Evolutionary conservation across 2,888 invertebrate genomes (phyloP).

Genomic region (Capitulum mitella): DNA sequence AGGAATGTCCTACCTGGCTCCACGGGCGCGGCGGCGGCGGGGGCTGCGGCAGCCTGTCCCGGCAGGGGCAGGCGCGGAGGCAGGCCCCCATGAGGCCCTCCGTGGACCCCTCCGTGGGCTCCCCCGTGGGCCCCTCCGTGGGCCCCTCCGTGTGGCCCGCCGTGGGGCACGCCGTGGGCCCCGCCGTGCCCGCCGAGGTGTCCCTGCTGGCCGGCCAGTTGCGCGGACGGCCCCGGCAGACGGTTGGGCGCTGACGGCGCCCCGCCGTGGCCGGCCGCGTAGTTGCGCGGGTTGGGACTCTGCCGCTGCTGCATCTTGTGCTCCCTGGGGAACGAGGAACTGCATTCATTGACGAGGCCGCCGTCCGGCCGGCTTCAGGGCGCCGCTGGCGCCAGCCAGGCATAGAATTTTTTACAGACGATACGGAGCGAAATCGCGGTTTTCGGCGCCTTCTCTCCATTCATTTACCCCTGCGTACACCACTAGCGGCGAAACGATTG

Average conservation of each 20-base stretch:
- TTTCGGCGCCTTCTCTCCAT: too few species aligned
- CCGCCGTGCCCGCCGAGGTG: background rate
- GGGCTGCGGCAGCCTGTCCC: background rate
- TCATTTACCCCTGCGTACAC: too few species aligned
- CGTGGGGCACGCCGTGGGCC: background rate
- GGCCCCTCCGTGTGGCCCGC: background rate
- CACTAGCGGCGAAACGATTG: too few species aligned
- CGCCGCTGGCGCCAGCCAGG: too few species aligned
- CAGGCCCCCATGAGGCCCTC: too few species aligned
- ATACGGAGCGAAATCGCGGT: too few species aligned
- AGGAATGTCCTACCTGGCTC: background rate
- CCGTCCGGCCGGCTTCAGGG: background rate
- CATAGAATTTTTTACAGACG: too few species aligned
- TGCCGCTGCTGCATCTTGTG: constrained; percentile 19
- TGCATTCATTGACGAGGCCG: background rate
- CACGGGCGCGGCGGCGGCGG: background rate
- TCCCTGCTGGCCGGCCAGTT: background rate
- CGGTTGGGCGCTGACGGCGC: background rate
- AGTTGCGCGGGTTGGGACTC: background rate
- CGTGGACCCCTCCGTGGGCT: background rate
- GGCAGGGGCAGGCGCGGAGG: background rate
- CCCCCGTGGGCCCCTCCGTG: background rate
- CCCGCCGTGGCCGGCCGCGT: background rate
- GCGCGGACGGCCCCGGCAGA: background rate
- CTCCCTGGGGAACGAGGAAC: constrained; percentile 25